Conservation (phyloP, 2,888 invertebrate species). For the Agrotis puta region DNA sequence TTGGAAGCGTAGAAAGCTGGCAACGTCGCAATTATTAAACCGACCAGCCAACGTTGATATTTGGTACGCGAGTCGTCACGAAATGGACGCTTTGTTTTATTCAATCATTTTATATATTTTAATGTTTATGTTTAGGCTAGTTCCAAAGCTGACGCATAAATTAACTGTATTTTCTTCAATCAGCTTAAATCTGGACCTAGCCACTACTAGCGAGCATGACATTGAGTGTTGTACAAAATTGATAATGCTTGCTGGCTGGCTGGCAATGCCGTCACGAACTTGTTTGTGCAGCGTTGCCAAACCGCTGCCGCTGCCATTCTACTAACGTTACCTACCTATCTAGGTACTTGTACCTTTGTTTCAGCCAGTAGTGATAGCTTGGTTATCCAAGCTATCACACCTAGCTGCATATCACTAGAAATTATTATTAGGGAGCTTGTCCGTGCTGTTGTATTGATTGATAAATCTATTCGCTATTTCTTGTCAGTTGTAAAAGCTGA, state of each 20-base stretch:
- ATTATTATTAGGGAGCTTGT: conserved; percentile 11
- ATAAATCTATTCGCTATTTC: conserved; percentile 2
- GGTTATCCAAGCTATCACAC: conserved; percentile 1
- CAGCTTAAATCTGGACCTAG: conserved; percentile 17
- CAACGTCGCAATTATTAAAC: conserved; percentile 65
- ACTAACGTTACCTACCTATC: conserved; percentile 41
- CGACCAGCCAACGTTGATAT: conserved; percentile 29
- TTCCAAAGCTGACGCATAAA: conserved; percentile 21
- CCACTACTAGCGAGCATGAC: conserved; percentile 52
- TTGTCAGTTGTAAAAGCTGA: not conserved
- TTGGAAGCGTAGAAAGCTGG: conserved; percentile 52
- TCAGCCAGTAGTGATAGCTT: conserved; percentile 50
- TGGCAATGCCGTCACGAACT: conserved; percentile 54
- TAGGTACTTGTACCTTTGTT: conserved; percentile 24
- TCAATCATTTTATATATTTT: conserved; percentile 9
- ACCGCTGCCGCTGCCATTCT: conserved; percentile 62
- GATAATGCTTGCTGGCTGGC: conserved; percentile 52
- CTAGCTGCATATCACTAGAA: too few relatives aligned
- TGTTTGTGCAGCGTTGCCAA: conserved; percentile 66
- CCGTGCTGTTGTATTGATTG: conserved; percentile 39
- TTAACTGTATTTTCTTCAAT: conserved; percentile 23
- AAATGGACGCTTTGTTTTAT: conserved; percentile 37
- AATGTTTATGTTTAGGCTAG: not conserved
- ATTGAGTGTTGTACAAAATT: conserved; percentile 58
- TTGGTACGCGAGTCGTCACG: conserved; percentile 23